Base-by-base conservation (phyloP, 1,140 invertebrate genomes). In the Tetranychus urticae region DNA sequence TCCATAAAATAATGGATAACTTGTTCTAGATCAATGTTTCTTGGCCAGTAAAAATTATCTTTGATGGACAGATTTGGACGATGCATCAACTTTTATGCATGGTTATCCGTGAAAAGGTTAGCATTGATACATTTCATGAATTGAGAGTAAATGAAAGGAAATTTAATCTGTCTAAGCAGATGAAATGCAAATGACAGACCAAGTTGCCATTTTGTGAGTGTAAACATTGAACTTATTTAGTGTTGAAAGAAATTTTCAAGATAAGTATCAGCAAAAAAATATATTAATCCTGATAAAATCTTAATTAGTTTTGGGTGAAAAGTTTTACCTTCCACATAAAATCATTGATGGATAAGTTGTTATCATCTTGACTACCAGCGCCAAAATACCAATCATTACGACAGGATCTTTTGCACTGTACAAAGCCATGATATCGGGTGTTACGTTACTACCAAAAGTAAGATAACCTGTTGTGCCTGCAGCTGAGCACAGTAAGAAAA, bases 311-410 rank as follows among this genome's bases (percentile, higher is more conserved):
- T 23, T 23, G 23, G 23, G 23, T 23, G 23, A 23, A 23, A 23
- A 23, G 23, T 23, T 23, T 63, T 68, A 76, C 74, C 76, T 70
- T 8, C 82, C 82, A 73, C 82, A 84, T 65, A 82, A 82, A 2
- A 80, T 67, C 2, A 84, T 71, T n/a, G 83, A 80, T 5, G 82
- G 82, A 71, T 83, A 84, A 0, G 82, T 82, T 0, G 80, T 81
- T 68, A 80, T 79, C 60, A 81, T 83, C 70, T 84, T 84, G 0
- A 82, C 62, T 2, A 79, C 78, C 45, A 83, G 73, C 2, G 80
- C 74, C 36, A 80, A 67, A 52, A 82, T 78, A 6, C 79, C 68
- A 36, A 66, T 47, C 8, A 65, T 36, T 35, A 84, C 74, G 23
- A 70, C 64, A 2, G 71, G 65, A 57, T 77, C 74, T 39, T 67